Conservation (phyloP, 2,797 vertebrate species). For the Myotis pilosus region DNA sequence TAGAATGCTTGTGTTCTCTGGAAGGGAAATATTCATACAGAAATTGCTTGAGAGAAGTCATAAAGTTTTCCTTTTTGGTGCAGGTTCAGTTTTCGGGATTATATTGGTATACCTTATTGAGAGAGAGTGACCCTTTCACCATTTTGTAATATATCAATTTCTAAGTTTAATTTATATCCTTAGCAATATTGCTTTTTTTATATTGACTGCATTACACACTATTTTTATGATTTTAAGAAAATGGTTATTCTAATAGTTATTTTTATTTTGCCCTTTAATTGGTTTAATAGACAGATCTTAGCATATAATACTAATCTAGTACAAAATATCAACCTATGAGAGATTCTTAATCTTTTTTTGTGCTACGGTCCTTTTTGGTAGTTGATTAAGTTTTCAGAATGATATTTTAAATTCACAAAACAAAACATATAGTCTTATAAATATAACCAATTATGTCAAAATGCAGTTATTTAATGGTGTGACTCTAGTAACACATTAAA, state of each 20-base stretch:
- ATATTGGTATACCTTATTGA: neutral
- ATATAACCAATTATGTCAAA: neutral
- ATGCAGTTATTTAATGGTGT: neutral
- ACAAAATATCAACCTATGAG: neutral
- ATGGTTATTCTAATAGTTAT: neutral
- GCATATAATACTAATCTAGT: neutral
- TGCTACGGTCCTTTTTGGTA: neutral
- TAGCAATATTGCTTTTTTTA: neutral
- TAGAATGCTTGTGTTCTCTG: neutral
- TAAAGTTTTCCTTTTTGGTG: neutral
- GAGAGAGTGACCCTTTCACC: neutral
- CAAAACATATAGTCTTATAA: neutral
- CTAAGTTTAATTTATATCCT: neutral
- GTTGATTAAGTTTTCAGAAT: neutral
- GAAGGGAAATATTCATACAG: neutral
- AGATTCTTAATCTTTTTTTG: neutral
- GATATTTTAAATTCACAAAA: neutral
- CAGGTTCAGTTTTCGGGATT: neutral
- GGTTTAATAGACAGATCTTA: neutral
- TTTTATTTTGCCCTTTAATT: neutral
- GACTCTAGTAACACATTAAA: neutral
- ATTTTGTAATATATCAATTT: neutral
- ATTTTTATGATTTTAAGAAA: neutral
- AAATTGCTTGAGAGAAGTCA: neutral
- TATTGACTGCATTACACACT: neutral